Conservation (phyloP, 1,140 invertebrate genomes). For the Prorops nasuta region DNA sequence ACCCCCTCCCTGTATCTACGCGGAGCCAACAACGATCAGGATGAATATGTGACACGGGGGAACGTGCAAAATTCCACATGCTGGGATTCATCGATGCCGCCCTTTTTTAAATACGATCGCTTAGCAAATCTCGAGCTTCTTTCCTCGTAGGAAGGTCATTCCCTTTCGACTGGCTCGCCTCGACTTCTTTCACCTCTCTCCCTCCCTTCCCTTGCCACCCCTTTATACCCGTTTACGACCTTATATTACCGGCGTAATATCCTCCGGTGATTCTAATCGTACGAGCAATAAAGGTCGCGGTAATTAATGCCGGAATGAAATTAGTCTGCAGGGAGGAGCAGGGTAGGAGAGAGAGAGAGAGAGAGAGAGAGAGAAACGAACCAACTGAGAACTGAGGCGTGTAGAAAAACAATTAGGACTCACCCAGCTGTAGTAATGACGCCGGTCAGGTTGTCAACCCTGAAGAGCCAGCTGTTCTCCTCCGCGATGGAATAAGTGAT, state of each 20-base stretch:
- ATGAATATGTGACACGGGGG: no score
- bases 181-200: not conserved
- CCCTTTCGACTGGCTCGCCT: conserved; percentile 2
- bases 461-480: conserved; percentile 86
- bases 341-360: not conserved
- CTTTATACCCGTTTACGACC: conserved; percentile 31
- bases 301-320: conserved; percentile 46
- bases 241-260: conserved; percentile 31
- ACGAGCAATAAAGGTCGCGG: conserved; percentile 42
- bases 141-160: not conserved
- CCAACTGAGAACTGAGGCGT: no score
- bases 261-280: conserved; percentile 41
- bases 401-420: no score
- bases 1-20: no score
- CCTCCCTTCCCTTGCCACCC: not conserved
- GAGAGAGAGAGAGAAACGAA: not conserved
- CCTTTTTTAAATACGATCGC: no score
- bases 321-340: conserved; percentile 19
- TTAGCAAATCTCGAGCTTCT: no score
- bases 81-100: no score
- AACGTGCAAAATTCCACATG: no score
- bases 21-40: no score
- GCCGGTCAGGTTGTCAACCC: conserved; percentile 89
- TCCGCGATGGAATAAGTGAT: conserved; percentile 90
- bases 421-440: conserved; percentile 88